Percentiles rank a stretch among this genome's conserved stretches.
Conservation (phyloP, 2,888 invertebrate species). For the Eilema sororculum region DNA sequence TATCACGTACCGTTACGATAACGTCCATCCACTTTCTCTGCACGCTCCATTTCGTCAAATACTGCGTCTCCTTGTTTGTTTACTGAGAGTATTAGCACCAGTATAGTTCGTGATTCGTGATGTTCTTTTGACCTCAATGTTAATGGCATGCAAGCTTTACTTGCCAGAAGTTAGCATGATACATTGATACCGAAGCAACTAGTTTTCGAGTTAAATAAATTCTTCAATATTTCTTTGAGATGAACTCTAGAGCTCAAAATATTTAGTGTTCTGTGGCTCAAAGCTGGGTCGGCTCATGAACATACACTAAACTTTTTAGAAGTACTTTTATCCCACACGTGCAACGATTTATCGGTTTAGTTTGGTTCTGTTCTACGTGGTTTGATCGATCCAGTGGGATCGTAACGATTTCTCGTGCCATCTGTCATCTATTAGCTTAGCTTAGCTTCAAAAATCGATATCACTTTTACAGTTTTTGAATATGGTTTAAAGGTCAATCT, state of each 20-base stretch:
- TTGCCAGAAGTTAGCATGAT: background rate
- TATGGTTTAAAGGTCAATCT: no score
- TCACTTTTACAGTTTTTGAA: background rate
- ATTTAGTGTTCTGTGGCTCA: background rate
- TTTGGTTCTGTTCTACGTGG: no score
- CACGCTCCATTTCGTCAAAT: conserved; percentile 63
- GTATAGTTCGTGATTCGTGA: conserved; percentile 5
- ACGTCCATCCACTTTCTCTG: conserved; percentile 77
- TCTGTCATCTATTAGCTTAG: background rate
- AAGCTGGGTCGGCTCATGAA: background rate
- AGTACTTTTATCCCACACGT: no score
- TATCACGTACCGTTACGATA: conserved; percentile 74
- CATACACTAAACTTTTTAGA: no score
- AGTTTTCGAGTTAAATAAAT: background rate
- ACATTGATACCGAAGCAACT: background rate
- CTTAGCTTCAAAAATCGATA: background rate
- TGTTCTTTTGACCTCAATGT: background rate
- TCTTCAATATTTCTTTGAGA: no score
- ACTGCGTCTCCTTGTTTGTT: conserved; percentile 48
- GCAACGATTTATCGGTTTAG: no score
- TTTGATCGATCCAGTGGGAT: no score
- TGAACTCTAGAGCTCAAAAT: no score
- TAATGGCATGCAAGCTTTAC: background rate
- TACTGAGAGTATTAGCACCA: conserved; percentile 37
- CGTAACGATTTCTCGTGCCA: no score